Percentiles rank a stretch among this genome's conserved stretches.
These are phyloP conservation scores for Plagodis dolabraria DNA, from an alignment of 2,888 invertebrate species.

Conservation along the genomic window DNA sequence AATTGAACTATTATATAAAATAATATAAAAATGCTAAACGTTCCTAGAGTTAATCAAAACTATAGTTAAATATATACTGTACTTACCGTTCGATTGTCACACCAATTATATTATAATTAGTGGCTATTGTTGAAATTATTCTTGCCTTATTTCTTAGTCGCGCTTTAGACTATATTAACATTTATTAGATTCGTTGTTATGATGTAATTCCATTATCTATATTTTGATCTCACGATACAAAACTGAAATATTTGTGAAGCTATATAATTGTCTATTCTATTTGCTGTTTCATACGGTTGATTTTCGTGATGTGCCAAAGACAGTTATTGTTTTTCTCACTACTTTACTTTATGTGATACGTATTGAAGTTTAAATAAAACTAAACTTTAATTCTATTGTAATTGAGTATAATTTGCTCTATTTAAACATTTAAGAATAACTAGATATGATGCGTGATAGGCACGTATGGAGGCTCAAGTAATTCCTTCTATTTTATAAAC, in stretches of 20 bases:
- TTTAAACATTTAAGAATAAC: not conserved
- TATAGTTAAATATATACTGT: constrained; percentile 36
- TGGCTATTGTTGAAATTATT: constrained; percentile 31
- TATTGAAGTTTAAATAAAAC: not conserved
- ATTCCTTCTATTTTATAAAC: no score
- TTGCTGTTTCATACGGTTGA: constrained; percentile 26
- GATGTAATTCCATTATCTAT: no score
- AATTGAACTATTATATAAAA: constrained; percentile 5
- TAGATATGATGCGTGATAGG: constrained; percentile 7
- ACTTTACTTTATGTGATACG: constrained; percentile 2
- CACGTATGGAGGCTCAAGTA: constrained; percentile 30
- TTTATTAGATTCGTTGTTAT: constrained; percentile 2
- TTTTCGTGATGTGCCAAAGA: constrained; percentile 56
- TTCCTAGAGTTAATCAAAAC: constrained; percentile 39
- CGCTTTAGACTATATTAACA: not conserved
- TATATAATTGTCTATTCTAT: not conserved
- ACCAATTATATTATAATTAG: constrained; percentile 21
- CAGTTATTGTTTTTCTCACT: constrained; percentile 9
- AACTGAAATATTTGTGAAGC: no score
- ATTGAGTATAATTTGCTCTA: constrained; percentile 16
- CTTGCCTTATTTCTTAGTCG: constrained; percentile 30
- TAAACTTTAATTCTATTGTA: not conserved
- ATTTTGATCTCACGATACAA: no score
- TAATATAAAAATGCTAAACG: constrained; percentile 32
- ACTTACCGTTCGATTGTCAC: constrained; percentile 38